Conservation (phyloP, 2,888 invertebrate species). For the Philopedon plagiatum region DNA sequence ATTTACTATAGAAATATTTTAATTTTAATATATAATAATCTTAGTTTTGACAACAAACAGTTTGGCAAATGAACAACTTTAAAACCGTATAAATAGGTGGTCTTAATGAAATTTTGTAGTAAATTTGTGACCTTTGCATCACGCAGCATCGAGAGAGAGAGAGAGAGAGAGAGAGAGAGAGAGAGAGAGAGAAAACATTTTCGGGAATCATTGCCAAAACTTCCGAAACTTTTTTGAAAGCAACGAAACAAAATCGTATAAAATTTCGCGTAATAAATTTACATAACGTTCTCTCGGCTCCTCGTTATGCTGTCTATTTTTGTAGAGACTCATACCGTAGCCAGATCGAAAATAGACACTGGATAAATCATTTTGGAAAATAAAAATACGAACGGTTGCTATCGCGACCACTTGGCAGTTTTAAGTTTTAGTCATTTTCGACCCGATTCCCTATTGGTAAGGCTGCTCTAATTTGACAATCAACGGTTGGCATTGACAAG, state of each 20-base stretch:
- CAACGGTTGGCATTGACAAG: too few relatives aligned
- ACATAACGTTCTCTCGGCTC: conserved; percentile 39
- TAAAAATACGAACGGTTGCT: conserved; percentile 23
- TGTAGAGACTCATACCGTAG: conserved; percentile 33
- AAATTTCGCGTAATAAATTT: conserved; percentile 52
- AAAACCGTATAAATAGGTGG: too few relatives aligned
- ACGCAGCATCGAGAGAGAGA: too few relatives aligned
- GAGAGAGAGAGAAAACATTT: too few relatives aligned
- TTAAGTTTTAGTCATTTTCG: too few relatives aligned
- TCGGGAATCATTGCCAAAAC: conserved; percentile 31
- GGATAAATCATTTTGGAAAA: conserved; percentile 31
- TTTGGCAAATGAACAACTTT: too few relatives aligned
- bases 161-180: too few relatives aligned
- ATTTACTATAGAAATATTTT: too few relatives aligned
- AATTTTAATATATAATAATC: too few relatives aligned
- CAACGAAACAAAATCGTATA: conserved; percentile 48
- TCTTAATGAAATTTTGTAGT: conserved; percentile 7
- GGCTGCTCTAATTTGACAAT: too few relatives aligned
- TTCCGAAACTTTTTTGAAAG: conserved; percentile 25
- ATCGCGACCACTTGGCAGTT: conserved; percentile 4
- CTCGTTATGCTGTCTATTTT: conserved; percentile 46
- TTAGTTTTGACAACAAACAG: too few relatives aligned
- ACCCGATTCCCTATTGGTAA: too few relatives aligned
- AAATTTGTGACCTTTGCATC: conserved; percentile 1
- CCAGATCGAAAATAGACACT: conserved; percentile 48